Conservation (phyloP, 1,140 invertebrate species). For the Drosophila insularis region DNA sequence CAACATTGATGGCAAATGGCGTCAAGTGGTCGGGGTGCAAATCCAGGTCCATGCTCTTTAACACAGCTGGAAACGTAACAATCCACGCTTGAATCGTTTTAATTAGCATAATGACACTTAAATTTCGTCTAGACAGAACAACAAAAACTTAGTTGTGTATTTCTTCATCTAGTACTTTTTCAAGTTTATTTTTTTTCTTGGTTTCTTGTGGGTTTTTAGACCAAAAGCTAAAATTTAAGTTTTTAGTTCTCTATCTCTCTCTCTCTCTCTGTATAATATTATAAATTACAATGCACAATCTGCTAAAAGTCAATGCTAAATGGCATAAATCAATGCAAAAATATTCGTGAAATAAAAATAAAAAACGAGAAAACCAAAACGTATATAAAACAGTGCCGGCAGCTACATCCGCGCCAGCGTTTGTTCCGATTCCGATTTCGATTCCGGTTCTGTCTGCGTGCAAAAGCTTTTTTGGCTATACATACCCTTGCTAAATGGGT, state of each 20-base stretch:
- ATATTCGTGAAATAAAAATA: constrained; percentile 22
- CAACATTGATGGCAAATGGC: constrained; percentile 2
- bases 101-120: constrained; percentile 71
- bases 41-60: constrained; percentile 22
- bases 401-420: constrained; percentile 24
- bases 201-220: background rate
- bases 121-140: constrained; percentile 60
- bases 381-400: constrained; percentile 32
- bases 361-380: background rate
- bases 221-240: background rate
- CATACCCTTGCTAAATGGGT: background rate
- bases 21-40: background rate
- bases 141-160: constrained; percentile 3
- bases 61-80: background rate
- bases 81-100: constrained; percentile 37
- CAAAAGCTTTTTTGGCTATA: constrained; percentile 37
- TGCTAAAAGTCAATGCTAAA: constrained; percentile 27
- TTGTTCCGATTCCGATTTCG: constrained; percentile 36
- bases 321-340: constrained; percentile 44
- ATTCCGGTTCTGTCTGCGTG: constrained; percentile 43
- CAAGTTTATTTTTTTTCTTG: background rate
- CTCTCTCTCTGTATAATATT: constrained; percentile 19
- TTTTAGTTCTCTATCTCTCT: background rate
- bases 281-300: constrained; percentile 30
- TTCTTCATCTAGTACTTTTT: constrained; percentile 3